A percentile compares a stretch with the other conserved stretches of the same genome.
These are phyloP conservation scores for Brachyptera risi DNA, from an alignment of 2,888 invertebrate species.

Conservation along the genomic window DNA sequence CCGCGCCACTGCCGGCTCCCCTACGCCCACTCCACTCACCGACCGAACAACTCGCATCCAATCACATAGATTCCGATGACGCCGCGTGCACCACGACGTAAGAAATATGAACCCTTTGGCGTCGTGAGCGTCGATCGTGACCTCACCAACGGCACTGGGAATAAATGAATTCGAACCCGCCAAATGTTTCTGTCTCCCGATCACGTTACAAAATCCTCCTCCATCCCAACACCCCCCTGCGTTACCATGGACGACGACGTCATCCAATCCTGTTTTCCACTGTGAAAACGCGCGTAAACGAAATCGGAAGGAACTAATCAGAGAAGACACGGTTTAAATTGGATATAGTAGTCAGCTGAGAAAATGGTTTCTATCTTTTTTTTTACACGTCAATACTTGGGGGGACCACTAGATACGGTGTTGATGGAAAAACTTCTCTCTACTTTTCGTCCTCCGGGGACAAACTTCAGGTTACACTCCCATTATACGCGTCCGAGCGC, in stretches of 20 bases:
- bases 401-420: background rate
- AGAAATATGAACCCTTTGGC: background rate
- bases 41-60: background rate
- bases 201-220: constrained; percentile 7
- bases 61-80: background rate
- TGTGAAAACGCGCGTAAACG: constrained; percentile 3
- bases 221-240: background rate
- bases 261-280: constrained; percentile 3
- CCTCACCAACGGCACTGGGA: background rate
- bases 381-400: constrained; percentile 17
- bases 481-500: constrained; percentile 6
- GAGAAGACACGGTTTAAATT: constrained; percentile 21
- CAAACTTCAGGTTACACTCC: constrained; percentile 16
- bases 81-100: background rate
- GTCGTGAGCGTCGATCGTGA: background rate
- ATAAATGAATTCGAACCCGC: background rate
- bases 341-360: constrained; percentile 15
- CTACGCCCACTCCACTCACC: background rate
- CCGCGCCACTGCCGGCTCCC: too few relatives aligned
- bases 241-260: background rate
- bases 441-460: constrained; percentile 9
- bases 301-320: constrained; percentile 19
- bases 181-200: constrained; percentile 6
- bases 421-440: constrained; percentile 21
- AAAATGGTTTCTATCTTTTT: constrained; percentile 13